A percentile compares a stretch with the other conserved stretches of the same genome.
These are phyloP conservation scores for Ephydatia muelleri DNA, from an alignment of 37 sponge, comb jelly and placozoan species.

Conservation along the genomic window DNA sequence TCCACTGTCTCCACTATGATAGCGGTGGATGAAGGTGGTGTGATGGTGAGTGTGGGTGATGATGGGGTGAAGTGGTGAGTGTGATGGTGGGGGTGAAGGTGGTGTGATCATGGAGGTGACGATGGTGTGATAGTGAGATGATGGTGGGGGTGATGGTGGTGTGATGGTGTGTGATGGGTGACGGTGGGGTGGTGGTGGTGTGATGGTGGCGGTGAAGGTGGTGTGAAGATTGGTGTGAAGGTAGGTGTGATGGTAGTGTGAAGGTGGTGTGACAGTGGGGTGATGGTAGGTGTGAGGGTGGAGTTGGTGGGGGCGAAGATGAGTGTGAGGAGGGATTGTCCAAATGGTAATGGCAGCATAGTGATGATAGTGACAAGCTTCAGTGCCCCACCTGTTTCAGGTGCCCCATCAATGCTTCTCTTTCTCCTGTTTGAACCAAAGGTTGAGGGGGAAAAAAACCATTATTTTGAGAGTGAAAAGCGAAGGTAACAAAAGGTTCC, in stretches of 20 bases:
- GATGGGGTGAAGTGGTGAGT: neutral
- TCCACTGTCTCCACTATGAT: conserved; percentile 65
- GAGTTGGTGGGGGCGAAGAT: too few relatives aligned
- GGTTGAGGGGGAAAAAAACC: neutral
- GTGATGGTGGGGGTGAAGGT: neutral
- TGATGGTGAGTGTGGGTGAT: neutral
- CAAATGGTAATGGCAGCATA: too few relatives aligned
- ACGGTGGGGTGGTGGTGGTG: too few relatives aligned
- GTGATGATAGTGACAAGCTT: too few relatives aligned
- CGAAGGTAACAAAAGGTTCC: neutral
- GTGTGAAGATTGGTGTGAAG: too few relatives aligned
- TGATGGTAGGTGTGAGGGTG: neutral
- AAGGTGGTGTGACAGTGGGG: neutral
- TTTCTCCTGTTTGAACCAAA: conserved; percentile 28
- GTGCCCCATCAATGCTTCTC: conserved; percentile 41
- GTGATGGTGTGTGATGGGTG: too few relatives aligned
- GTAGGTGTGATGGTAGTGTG: too few relatives aligned
- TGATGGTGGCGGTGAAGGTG: too few relatives aligned
- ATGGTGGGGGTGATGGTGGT: too few relatives aligned
- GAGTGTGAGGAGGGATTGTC: too few relatives aligned
- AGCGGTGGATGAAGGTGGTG: neutral
- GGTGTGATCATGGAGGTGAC: too few relatives aligned
- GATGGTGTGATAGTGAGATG: too few relatives aligned
- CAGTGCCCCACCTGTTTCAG: conserved; percentile 12
- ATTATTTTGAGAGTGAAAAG: neutral